Percentiles rank a stretch among this genome's conserved stretches.
Conservation (phyloP, 2,888 invertebrate genomes). For the Drosophila anomalipes region DNA sequence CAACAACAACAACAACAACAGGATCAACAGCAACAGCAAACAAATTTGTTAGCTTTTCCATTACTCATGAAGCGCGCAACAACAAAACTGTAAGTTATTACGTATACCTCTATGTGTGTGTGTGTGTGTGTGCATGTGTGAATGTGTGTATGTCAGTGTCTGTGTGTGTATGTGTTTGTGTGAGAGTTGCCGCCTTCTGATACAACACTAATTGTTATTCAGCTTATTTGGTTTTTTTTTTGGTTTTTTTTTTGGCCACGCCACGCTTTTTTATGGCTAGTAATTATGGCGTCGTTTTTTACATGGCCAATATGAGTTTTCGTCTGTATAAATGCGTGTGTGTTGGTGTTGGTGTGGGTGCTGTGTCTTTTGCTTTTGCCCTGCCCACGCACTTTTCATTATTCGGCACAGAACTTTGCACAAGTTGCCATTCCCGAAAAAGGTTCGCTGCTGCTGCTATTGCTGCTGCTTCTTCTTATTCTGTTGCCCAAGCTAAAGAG, state of each 20-base stretch:
- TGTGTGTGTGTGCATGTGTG: not conserved
- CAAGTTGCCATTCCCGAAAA: constrained; percentile 57
- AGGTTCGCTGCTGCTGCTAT: constrained; percentile 33
- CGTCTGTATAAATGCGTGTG: not conserved
- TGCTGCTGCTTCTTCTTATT: constrained; percentile 13
- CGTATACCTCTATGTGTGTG: constrained; percentile 53
- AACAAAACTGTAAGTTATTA: constrained; percentile 70
- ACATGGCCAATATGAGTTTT: constrained; percentile 47
- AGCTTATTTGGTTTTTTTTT: constrained; percentile 11
- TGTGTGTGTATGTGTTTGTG: constrained; percentile 10
- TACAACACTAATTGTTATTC: constrained; percentile 66
- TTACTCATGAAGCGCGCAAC: constrained; percentile 48
- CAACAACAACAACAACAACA: constrained; percentile 49
- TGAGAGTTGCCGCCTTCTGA: constrained; percentile 47
- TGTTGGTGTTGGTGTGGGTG: constrained; percentile 13
- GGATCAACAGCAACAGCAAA: constrained; percentile 34
- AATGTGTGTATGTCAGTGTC: constrained; percentile 3
- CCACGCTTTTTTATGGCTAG: constrained; percentile 57
- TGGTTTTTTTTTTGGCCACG: constrained; percentile 46
- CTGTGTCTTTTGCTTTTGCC: constrained; percentile 38
- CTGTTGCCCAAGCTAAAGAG: constrained; percentile 15
- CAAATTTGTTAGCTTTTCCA: constrained; percentile 36
- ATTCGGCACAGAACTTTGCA: constrained; percentile 54
- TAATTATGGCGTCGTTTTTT: constrained; percentile 68
- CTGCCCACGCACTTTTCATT: constrained; percentile 65